phyloP scores from a whole-genome alignment of 2,113 vertebrate genomes.

The Accipiter virgatus region DNA sequence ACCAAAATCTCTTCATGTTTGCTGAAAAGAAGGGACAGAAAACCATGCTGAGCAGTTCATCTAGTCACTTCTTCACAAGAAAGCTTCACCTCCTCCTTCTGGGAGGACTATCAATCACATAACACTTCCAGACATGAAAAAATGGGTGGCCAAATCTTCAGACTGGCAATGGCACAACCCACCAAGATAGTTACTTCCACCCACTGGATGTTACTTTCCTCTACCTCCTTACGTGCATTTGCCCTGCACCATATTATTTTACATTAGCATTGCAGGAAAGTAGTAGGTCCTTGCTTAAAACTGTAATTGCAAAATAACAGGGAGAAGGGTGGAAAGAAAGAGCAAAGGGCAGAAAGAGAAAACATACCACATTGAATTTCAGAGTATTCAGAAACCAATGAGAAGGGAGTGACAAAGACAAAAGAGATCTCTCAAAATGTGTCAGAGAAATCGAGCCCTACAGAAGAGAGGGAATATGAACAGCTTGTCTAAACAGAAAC shows the following conservation, averaged over 20 bases:
- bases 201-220: too few species aligned
- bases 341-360: not conserved
- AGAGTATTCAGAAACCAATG: not conserved
- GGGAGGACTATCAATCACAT: not conserved
- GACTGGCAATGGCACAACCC: not conserved
- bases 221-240: accelerated
- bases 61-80: not conserved
- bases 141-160: not conserved
- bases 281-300: not conserved
- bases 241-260: not conserved
- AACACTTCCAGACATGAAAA: not conserved
- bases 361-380: not conserved
- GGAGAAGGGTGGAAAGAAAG: not conserved
- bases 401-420: not conserved
- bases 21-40: not conserved
- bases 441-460: not conserved
- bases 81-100: not conserved
- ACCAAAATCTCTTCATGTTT: not conserved
- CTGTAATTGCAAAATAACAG: not conserved
- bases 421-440: not conserved
- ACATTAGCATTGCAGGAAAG: not conserved
- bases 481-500: not conserved
- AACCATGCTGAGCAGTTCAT: not conserved
- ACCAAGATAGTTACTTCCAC: not conserved
- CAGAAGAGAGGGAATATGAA: not conserved